phyloP scores from a whole-genome alignment of 2,888 invertebrate genomes.

The Drosophila anomalipes region DNA sequence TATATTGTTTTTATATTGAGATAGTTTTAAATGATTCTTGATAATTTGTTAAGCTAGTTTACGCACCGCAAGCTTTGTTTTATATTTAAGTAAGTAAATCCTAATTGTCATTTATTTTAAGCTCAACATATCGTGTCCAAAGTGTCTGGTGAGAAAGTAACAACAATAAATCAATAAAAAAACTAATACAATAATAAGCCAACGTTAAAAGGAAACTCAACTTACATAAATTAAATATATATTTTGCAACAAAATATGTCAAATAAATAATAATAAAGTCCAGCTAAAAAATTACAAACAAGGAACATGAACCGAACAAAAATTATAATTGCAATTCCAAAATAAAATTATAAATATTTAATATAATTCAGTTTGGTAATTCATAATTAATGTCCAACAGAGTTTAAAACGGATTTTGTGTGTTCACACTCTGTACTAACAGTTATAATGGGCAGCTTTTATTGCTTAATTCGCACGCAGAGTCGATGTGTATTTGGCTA shows the following conservation, averaged over 20 bases:
- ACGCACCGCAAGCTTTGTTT: neutral
- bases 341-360: neutral
- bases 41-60: neutral
- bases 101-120: neutral
- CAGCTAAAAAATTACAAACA: neutral
- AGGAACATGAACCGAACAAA: neutral
- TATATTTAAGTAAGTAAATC: neutral
- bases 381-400: neutral
- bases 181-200: neutral
- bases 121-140: neutral
- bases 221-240: neutral
- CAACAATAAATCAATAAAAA: neutral
- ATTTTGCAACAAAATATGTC: neutral
- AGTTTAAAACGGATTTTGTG: too few species aligned
- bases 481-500: too few species aligned
- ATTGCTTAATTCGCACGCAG: too few species aligned
- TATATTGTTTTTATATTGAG: neutral
- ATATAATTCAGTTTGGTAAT: neutral
- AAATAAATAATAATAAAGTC: neutral
- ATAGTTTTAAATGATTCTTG: neutral
- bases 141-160: neutral
- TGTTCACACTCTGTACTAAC: too few species aligned
- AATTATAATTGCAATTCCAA: neutral
- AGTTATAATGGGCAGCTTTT: too few species aligned
- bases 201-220: neutral